Percentiles rank a stretch among this genome's conserved stretches.
phyloP scores from a whole-genome alignment of 23 tunicate species.

The Oikopleura albicans region DNA sequence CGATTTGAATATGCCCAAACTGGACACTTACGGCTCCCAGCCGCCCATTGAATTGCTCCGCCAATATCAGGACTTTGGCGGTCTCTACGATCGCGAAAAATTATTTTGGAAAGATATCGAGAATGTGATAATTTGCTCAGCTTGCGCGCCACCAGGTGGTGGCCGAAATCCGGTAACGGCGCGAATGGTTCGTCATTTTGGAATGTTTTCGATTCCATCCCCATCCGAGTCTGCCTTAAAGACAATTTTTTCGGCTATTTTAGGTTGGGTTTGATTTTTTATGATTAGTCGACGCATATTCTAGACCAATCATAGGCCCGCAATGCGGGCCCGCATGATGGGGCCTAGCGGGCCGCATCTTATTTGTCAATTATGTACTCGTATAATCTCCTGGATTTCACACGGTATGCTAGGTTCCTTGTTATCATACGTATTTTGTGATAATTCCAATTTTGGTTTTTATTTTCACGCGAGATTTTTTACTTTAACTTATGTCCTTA shows the following conservation, averaged over 20 bases:
- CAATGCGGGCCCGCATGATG: no score
- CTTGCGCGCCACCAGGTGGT: conserved; percentile 99
- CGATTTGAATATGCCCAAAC: conserved; percentile 97
- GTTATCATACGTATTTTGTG: no score
- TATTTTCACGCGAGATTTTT: no score
- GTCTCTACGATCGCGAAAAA: conserved; percentile 92
- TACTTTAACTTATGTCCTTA: no score
- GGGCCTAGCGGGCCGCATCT: no score
- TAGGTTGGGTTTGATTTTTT: no score
- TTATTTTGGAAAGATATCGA: conserved; percentile 97
- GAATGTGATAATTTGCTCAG: conserved; percentile 90
- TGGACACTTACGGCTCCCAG: conserved; percentile 91
- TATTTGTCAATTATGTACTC: background rate
- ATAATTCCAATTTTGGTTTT: no score
- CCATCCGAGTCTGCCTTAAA: conserved; percentile 79
- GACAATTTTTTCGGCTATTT: conserved; percentile 42
- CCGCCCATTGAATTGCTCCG: conserved; percentile 93
- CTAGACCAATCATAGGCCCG: no score
- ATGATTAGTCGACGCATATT: no score
- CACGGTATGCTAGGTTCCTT: background rate
- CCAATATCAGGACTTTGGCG: conserved; percentile 96
- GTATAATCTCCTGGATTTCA: background rate
- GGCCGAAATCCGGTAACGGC: conserved; percentile 97
- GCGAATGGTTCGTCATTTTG: conserved; percentile 75
- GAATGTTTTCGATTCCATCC: conserved; percentile 84